Conservation (phyloP, 2,888 invertebrate genomes). For the Pollenia angustigena region DNA sequence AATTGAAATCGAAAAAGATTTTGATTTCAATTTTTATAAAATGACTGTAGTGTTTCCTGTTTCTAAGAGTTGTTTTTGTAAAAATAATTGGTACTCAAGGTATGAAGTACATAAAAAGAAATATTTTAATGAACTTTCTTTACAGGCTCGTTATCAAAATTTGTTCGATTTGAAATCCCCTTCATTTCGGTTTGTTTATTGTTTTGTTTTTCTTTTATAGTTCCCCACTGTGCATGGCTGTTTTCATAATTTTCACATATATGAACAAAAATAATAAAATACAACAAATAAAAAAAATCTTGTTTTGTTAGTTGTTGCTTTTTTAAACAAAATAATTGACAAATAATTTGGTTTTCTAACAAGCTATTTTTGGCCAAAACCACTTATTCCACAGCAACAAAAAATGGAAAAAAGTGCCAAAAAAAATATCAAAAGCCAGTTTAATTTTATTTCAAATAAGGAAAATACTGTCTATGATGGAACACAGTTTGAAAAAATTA, state of each 20-base stretch:
- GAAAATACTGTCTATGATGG: constrained; percentile 39
- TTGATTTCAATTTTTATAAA: too few species aligned
- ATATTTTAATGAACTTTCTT: too few species aligned
- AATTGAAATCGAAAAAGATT: too few species aligned
- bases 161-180: too few species aligned
- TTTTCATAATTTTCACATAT: background rate
- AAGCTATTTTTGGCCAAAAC: constrained; percentile 54
- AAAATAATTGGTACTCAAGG: too few species aligned
- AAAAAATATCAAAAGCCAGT: constrained; percentile 34
- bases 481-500: background rate
- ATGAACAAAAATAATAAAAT: constrained; percentile 13
- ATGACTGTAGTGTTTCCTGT: too few species aligned
- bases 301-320: constrained; percentile 35
- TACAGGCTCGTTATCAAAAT: too few species aligned
- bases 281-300: constrained; percentile 28
- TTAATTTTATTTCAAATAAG: constrained; percentile 33
- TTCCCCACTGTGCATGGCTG: background rate
- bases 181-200: too few species aligned
- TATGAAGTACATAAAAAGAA: too few species aligned
- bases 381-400: constrained; percentile 48
- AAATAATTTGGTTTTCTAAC: constrained; percentile 48
- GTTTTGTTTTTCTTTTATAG: too few species aligned
- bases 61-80: too few species aligned
- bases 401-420: background rate
- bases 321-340: constrained; percentile 15